Percentiles rank a stretch among this genome's conserved stretches.
These are phyloP conservation scores for Drosophila antonietae DNA, from an alignment of 2,888 invertebrate species.

Conservation along the genomic window DNA sequence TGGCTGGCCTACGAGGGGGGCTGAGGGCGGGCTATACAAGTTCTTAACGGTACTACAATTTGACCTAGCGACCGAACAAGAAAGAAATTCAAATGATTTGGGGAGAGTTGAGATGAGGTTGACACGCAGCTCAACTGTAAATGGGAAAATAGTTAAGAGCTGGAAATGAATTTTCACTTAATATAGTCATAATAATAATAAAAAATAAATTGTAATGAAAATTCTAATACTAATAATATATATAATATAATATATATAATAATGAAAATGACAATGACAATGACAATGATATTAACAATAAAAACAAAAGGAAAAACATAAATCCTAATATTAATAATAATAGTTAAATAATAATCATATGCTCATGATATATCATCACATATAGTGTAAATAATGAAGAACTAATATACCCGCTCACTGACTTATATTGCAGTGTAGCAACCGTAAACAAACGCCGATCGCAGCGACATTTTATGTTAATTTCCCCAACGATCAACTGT, in stretches of 20 bases:
- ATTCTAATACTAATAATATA: neutral
- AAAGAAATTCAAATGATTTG: slow-evolving; percentile 15
- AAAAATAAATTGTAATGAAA: neutral
- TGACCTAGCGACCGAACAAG: slow-evolving; percentile 52
- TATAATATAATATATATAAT: too few relatives aligned
- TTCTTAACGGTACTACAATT: slow-evolving; percentile 47
- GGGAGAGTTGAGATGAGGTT: neutral
- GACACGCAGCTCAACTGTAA: slow-evolving; percentile 16
- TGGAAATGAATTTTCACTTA: slow-evolving; percentile 9
- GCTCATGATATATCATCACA: too few relatives aligned
- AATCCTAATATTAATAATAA: neutral
- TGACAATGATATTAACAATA: neutral
- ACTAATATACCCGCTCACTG: neutral
- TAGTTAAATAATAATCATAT: neutral
- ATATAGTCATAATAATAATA: neutral
- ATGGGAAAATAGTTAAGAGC: slow-evolving; percentile 1
- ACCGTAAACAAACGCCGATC: slow-evolving; percentile 28
- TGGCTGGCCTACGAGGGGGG: neutral
- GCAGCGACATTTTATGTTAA: slow-evolving; percentile 38
- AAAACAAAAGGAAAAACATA: neutral
- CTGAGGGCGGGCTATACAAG: neutral
- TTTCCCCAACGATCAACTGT: slow-evolving; percentile 24
- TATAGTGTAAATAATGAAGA: neutral
- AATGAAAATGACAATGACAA: neutral
- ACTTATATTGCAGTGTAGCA: neutral